These are phyloP conservation scores for Protobothrops mucrosquamatus DNA, from an alignment of 2,113 vertebrate species.

Conservation along the genomic window DNA sequence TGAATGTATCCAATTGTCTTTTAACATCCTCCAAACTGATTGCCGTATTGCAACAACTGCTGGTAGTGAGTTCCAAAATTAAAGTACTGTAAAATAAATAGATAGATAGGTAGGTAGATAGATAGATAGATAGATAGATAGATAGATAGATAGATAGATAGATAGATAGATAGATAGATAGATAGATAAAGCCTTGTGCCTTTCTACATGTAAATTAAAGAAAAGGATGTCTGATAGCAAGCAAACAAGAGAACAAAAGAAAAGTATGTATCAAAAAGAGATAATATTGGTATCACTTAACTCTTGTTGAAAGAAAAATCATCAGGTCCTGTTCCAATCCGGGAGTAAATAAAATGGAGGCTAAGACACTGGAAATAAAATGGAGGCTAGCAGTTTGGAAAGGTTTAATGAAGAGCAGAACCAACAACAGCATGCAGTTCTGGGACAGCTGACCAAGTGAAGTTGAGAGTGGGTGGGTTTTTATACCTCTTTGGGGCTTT, in stretches of 20 bases:
- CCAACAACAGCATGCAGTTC: too few relatives aligned
- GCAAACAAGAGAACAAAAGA: not conserved
- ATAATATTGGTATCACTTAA: not conserved
- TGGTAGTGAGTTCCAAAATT: not conserved
- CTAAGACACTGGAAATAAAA: too few relatives aligned
- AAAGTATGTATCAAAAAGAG: not conserved
- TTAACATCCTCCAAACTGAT: not conserved
- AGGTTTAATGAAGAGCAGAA: too few relatives aligned
- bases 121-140: too few relatives aligned
- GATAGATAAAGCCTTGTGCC: not conserved
- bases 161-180: too few relatives aligned
- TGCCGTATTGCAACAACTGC: not conserved
- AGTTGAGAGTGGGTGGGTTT: too few relatives aligned
- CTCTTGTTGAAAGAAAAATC: not conserved
- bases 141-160: not conserved
- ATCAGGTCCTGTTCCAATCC: too few relatives aligned
- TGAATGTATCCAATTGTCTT: not conserved
- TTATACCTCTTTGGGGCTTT: too few relatives aligned
- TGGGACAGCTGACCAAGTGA: too few relatives aligned
- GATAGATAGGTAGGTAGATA: too few relatives aligned
- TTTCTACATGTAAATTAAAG: not conserved
- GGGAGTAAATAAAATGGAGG: too few relatives aligned
- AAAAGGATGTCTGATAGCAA: not conserved
- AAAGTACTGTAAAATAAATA: not conserved
- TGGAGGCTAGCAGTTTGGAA: too few relatives aligned